Conservation (phyloP, 2,113 vertebrate genomes). For the Paralichthys olivaceus region DNA sequence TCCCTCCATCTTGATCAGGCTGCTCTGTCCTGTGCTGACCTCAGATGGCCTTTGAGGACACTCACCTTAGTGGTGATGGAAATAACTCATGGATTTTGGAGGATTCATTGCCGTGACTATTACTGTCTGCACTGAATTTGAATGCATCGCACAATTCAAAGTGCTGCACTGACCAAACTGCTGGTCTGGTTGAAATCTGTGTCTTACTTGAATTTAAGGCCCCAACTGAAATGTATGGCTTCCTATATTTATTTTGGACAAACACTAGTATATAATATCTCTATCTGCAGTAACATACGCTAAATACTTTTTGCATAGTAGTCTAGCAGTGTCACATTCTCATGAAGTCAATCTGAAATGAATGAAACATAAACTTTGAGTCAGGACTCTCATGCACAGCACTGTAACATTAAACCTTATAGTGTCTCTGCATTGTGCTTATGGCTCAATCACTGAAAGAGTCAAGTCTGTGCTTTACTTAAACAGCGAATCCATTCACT, state of each 20-base stretch:
- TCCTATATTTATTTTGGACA: constrained; percentile 25
- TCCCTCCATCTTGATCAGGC: too few species aligned
- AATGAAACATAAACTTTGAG: not conserved
- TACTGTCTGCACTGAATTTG: not conserved
- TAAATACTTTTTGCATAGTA: constrained; percentile 3
- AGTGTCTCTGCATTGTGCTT: constrained; percentile 15
- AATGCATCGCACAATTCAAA: not conserved
- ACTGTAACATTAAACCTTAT: constrained; percentile 4
- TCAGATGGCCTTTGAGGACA: not conserved
- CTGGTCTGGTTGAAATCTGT: not conserved
- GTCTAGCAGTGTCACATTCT: constrained; percentile 19
- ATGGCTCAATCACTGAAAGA: constrained; percentile 13
- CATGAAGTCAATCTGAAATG: constrained; percentile 18
- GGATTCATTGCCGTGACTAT: not conserved
- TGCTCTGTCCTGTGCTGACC: not conserved
- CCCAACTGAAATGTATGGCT: constrained; percentile 50
- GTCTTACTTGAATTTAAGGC: constrained; percentile 55
- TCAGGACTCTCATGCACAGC: not conserved
- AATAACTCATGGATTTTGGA: not conserved
- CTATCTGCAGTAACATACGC: constrained; percentile 4
- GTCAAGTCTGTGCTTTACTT: constrained; percentile 9
- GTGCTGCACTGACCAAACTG: not conserved
- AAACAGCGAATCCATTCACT: constrained; percentile 1
- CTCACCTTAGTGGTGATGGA: not conserved
- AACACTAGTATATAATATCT: not conserved